A percentile compares a stretch with the other conserved stretches of the same genome.
These are phyloP conservation scores for Heterotis niloticus DNA, from an alignment of 2,113 vertebrate genomes.

Conservation along the genomic window DNA sequence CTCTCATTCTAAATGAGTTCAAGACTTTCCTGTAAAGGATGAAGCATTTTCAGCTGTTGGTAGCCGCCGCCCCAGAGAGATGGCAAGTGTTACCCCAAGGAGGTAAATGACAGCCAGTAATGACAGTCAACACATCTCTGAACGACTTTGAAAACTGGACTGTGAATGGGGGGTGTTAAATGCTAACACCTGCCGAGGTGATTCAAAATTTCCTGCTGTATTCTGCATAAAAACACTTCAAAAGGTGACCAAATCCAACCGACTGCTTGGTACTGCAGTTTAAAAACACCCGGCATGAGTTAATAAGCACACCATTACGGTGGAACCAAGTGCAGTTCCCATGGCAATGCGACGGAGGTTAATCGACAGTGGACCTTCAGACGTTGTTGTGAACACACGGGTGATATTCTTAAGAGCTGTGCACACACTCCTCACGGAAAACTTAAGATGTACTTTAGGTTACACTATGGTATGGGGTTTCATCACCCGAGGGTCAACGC, in stretches of 20 bases:
- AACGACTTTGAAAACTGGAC: neutral
- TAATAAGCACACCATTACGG: no score
- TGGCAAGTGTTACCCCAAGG: neutral
- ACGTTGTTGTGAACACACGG: slow-evolving; percentile 44
- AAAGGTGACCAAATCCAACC: neutral
- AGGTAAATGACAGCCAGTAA: slow-evolving; percentile 17
- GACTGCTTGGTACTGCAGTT: neutral
- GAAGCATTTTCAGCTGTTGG: slow-evolving; percentile 24
- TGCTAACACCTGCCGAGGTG: neutral
- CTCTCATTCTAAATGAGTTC: neutral
- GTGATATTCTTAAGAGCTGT: slow-evolving; percentile 31
- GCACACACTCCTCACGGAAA: slow-evolving; percentile 11
- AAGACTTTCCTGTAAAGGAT: slow-evolving; percentile 10
- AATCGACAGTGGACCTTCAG: neutral
- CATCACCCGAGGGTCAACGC: slow-evolving; percentile 23
- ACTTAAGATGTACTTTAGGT: neutral
- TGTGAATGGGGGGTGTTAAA: neutral
- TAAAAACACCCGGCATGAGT: neutral
- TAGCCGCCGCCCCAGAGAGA: neutral
- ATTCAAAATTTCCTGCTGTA: neutral
- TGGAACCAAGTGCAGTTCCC: neutral
- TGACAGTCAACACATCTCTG: neutral
- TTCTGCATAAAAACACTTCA: neutral
- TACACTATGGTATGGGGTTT: slow-evolving; percentile 12
- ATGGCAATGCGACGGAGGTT: neutral